Conservation (phyloP, 2,797 vertebrate genomes). For the Momotus momota region DNA sequence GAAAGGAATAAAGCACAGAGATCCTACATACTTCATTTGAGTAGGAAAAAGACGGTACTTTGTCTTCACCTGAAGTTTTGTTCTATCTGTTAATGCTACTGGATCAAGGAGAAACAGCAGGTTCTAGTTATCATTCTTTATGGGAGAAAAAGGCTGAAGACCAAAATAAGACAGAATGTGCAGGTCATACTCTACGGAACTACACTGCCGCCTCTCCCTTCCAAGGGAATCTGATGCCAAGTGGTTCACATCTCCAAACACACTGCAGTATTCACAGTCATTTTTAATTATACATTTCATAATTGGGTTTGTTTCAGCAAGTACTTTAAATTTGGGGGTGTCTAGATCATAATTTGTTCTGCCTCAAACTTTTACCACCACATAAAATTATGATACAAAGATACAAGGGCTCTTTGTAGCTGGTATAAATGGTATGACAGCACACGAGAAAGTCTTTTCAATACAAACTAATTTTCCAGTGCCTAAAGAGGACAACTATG, state of each 20-base stretch:
- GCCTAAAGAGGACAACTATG: neutral
- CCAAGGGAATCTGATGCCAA: neutral
- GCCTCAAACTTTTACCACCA: neutral
- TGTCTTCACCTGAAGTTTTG: neutral
- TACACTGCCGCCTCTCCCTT: neutral
- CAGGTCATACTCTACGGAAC: neutral
- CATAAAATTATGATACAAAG: neutral
- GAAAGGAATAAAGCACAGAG: neutral
- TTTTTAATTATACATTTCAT: neutral
- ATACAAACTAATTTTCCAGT: neutral
- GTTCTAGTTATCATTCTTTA: too few relatives aligned
- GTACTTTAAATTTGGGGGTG: neutral
- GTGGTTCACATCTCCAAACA: neutral
- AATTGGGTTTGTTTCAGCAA: neutral
- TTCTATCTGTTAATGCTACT: fast-evolving
- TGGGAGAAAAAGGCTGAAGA: neutral
- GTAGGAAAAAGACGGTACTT: fast-evolving
- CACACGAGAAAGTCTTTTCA: neutral
- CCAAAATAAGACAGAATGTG: fast-evolving
- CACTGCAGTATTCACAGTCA: neutral
- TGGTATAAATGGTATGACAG: neutral
- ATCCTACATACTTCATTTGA: fast-evolving
- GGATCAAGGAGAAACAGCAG: neutral
- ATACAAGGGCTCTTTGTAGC: neutral
- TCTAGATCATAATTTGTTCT: neutral